Conservation (phyloP, 2,888 invertebrate species). For the Stictocephala bisonia region DNA sequence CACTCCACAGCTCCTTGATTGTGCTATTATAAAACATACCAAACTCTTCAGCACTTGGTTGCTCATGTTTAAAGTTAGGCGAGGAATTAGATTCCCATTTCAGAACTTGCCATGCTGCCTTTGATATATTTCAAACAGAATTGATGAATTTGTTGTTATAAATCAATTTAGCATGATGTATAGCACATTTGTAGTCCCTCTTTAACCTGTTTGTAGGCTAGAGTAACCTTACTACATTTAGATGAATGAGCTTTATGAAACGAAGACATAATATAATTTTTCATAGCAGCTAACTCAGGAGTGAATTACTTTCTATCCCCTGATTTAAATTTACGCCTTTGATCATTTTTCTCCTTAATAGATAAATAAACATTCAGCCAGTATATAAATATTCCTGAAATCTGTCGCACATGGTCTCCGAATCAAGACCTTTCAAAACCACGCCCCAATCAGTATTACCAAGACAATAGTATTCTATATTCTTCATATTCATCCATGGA, state of each 20-base stretch:
- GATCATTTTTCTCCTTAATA: background rate
- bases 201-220: background rate
- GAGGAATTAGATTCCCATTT: slow-evolving; percentile 4
- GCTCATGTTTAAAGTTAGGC: no score
- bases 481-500: no score
- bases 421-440: background rate
- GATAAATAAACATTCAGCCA: slow-evolving; percentile 1
- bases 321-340: no score
- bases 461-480: background rate
- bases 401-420: background rate
- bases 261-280: background rate
- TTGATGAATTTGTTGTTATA: background rate
- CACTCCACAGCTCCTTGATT: no score
- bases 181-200: background rate
- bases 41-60: no score
- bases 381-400: background rate
- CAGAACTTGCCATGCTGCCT: background rate
- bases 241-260: background rate
- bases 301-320: background rate
- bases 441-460: background rate
- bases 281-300: background rate
- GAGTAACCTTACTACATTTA: background rate
- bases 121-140: no score
- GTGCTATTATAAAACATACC: no score
- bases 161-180: background rate